Conservation (phyloP, 2,797 vertebrate species). For the Pogonophryne albipinna region DNA sequence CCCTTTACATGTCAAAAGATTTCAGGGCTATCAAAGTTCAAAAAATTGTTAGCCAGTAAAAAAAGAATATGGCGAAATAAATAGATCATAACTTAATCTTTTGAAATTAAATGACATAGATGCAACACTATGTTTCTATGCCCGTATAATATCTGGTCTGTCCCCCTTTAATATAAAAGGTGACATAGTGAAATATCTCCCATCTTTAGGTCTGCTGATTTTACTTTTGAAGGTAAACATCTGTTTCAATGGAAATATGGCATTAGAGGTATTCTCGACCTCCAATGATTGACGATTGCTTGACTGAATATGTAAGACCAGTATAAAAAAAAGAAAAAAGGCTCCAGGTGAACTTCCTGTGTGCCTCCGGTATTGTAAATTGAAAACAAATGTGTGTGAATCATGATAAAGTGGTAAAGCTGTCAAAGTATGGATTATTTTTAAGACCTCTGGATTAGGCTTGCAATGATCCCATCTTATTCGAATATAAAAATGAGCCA, state of each 20-base stretch:
- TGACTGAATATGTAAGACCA: constrained; percentile 10
- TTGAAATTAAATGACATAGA: constrained; percentile 49
- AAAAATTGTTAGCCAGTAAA: constrained; percentile 29
- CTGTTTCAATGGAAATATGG: constrained; percentile 15
- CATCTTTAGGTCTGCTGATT: constrained; percentile 19
- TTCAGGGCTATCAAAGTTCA: constrained; percentile 20
- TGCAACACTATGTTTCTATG: constrained; percentile 17
- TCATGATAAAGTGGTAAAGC: constrained; percentile 17
- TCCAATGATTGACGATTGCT: constrained; percentile 11
- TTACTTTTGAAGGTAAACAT: constrained; percentile 5
- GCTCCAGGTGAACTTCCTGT: background rate
- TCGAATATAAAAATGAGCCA: constrained; percentile 24
- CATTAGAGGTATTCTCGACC: background rate
- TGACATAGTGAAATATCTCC: constrained; percentile 32
- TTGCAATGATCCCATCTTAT: constrained; percentile 88
- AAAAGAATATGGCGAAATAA: constrained; percentile 45
- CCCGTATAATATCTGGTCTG: constrained; percentile 32
- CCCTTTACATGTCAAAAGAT: constrained; percentile 30
- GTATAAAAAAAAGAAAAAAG: background rate
- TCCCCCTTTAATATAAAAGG: constrained; percentile 80
- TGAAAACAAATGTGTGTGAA: background rate
- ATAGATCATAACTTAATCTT: constrained; percentile 51
- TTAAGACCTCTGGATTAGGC: constrained; percentile 86
- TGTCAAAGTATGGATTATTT: constrained; percentile 14
- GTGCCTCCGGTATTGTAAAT: background rate